Percentiles rank a stretch among this genome's conserved stretches.
These are phyloP conservation scores for Herpetotheres cachinnans DNA, from an alignment of 2,113 vertebrate species.

Conservation along the genomic window DNA sequence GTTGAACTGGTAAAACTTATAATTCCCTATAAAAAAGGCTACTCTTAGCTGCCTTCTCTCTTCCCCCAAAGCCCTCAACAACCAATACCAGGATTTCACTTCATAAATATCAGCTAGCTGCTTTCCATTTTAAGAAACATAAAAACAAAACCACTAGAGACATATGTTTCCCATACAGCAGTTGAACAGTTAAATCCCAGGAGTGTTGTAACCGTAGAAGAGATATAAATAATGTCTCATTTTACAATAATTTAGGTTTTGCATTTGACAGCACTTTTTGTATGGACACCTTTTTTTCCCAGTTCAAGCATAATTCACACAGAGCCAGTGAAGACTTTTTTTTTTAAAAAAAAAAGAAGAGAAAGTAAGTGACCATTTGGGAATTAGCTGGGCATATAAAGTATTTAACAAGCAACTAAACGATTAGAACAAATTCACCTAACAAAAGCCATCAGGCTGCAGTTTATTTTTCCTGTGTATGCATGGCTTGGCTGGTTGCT, in stretches of 20 bases:
- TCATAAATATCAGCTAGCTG: not conserved
- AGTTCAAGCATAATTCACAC: not conserved
- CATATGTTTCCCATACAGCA: not conserved
- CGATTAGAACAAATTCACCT: not conserved
- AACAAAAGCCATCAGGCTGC: not conserved
- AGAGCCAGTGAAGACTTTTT: not conserved
- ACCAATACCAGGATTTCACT: not conserved
- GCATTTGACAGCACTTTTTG: not conserved
- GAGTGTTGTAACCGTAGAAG: not conserved
- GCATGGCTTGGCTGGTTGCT: not conserved
- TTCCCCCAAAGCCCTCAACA: not conserved
- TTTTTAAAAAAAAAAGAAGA: not conserved
- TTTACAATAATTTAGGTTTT: not conserved
- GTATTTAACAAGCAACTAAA: not conserved
- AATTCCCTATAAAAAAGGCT: not conserved
- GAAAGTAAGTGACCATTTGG: not conserved
- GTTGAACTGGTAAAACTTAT: not conserved
- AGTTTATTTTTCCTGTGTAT: not conserved
- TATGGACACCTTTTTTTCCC: not conserved
- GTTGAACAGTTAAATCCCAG: not conserved
- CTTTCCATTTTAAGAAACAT: not conserved
- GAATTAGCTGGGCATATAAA: not conserved
- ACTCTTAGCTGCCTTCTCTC: not conserved
- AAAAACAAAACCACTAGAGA: not conserved
- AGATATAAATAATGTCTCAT: not conserved